Evolutionary conservation across 1,140 invertebrate genomes (phyloP), one percentile per base, ranked within the genome.

Genomic region (Drosophila baimaii): DNA sequence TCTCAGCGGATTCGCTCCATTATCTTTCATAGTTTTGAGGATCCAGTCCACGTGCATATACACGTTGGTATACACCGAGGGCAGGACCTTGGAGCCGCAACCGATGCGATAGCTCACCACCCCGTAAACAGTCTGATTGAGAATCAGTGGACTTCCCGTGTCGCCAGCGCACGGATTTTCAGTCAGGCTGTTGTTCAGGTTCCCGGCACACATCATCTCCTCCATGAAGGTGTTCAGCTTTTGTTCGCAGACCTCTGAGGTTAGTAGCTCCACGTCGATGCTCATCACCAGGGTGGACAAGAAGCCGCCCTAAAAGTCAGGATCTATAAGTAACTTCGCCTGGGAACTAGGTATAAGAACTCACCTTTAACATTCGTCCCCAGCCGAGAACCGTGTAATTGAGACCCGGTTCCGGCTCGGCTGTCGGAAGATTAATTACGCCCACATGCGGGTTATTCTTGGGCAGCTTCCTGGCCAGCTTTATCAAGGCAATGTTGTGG

Each of bases 201-300:
- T 86, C 1, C 71, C 79, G 27, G 83, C 83, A 10, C 83, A 86
- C 33, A 86, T 29, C 83, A 86, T 86, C 33, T 86, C 83, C 10
- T 49, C 43, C 17, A 41, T 51, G 19, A 77, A 77, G 3, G 35
- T 47, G 6, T 71, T 31, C 0, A 86, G 37, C 7, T 51, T 9
- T 4, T 17, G 3, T 2, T 64, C 10, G 39, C 82, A 86, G 8
- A 27, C 17, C 1, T 54, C 5, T 2, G 8, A 21, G 8, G 55
- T 19, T 4, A 68, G n/a, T 9, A 86, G 21, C 29, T 54, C 4
- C 4, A 88, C 59, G n/a, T 86, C 54, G 6, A 86, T 64, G 47
- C 66, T 61, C 19, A 77, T 7, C 3, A 86, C 41, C 17, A 12
- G 19, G 0, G 65, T 52, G 31, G 83, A 43, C 33, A 86, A 8